phyloP scores from a whole-genome alignment of 2,113 vertebrate species.

The Apteryx mantelli region DNA sequence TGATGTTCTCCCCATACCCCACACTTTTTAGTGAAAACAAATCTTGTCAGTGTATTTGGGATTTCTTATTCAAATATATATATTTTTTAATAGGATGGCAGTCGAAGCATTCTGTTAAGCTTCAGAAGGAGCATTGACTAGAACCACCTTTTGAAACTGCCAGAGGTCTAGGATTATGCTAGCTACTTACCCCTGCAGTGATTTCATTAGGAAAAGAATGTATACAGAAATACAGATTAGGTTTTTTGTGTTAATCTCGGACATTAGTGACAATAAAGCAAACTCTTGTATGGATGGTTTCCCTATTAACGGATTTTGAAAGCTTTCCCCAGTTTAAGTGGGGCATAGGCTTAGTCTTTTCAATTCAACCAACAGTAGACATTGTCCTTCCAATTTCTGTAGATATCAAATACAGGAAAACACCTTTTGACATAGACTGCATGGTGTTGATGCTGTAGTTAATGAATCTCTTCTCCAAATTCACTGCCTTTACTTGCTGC shows the following conservation, averaged over 20 bases:
- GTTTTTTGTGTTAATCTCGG: neutral
- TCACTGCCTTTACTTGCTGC: neutral
- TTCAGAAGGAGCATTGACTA: neutral
- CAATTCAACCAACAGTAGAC: neutral
- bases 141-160: neutral
- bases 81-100: neutral
- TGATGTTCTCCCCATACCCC: neutral
- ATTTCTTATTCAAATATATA: neutral
- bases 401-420: neutral
- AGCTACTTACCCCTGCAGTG: neutral
- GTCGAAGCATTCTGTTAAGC: neutral
- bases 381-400: neutral
- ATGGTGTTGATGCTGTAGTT: neutral
- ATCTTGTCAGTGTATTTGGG: neutral
- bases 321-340: neutral
- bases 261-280: neutral
- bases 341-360: neutral
- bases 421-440: neutral
- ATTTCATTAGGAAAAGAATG: constrained; percentile 18
- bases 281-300: neutral
- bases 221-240: neutral
- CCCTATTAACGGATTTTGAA: neutral
- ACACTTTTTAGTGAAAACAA: neutral
- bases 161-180: neutral
- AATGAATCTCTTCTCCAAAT: neutral